Evolutionary conservation across 2,113 vertebrate species (phyloP).

Genomic region (Pomatostomus ruficeps): DNA sequence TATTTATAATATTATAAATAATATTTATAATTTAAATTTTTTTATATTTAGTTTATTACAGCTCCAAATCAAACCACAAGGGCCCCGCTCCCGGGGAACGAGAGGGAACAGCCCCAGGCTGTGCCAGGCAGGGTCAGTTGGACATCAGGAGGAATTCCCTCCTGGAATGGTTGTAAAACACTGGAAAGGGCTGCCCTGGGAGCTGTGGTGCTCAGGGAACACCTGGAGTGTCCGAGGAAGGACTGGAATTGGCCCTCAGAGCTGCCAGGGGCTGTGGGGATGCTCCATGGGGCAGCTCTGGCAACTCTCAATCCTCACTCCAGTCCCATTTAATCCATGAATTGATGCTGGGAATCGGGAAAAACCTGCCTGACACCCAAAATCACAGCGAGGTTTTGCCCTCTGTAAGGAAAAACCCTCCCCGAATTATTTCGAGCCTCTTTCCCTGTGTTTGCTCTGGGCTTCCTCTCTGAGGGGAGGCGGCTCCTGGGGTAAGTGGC

Average conservation of each 20-base stretch:
- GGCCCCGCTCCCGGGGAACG: no score
- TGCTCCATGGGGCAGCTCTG: not conserved
- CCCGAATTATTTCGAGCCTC: not conserved
- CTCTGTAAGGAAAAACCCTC: not conserved
- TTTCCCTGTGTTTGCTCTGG: not conserved
- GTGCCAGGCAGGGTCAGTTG: no score
- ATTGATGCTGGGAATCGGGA: not conserved
- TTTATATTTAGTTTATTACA: not conserved
- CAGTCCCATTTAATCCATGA: not conserved
- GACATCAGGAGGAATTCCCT: no score
- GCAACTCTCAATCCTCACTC: not conserved
- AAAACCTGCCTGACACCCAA: not conserved
- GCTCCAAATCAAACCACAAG: not conserved
- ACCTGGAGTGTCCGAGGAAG: no score
- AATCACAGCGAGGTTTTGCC: not conserved
- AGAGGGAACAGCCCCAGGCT: no score
- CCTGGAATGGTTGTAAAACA: no score
- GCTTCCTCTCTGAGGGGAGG: not conserved
- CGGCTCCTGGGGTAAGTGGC: not conserved
- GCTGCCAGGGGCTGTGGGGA: no score
- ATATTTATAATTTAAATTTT: not conserved
- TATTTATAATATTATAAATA: no score
- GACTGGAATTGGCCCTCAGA: no score
- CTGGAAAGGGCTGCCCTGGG: no score
- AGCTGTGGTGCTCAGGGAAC: no score